A percentile compares a stretch with the other conserved stretches of the same genome.
These are phyloP conservation scores for Barnardius zonarius DNA, from an alignment of 2,113 vertebrate species.

Conservation along the genomic window DNA sequence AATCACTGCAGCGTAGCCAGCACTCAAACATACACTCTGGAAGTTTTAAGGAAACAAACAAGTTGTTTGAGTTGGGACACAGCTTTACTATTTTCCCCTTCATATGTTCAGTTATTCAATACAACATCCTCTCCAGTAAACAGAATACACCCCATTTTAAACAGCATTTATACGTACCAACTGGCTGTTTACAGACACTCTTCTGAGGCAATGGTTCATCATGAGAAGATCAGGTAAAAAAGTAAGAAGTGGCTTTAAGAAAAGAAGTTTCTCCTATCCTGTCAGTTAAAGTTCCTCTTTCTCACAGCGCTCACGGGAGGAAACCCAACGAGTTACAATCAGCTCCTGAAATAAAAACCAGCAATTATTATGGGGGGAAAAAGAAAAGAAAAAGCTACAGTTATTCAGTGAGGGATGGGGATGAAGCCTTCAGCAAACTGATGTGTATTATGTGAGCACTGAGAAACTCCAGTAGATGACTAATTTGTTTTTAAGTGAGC, in stretches of 20 bases:
- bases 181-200: background rate
- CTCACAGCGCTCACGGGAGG: conserved; percentile 88
- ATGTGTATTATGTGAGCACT: background rate
- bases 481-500: background rate
- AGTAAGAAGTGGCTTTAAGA: background rate
- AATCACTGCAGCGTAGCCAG: background rate
- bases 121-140: background rate
- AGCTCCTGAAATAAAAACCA: conserved; percentile 79
- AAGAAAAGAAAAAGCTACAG: background rate
- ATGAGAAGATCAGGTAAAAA: background rate
- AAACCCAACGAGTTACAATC: conserved; percentile 89
- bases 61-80: background rate
- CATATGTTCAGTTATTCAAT: background rate
- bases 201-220: background rate
- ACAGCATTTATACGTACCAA: background rate
- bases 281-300: conserved; percentile 81
- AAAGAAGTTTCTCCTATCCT: background rate
- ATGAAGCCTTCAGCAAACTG: background rate
- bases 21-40: background rate
- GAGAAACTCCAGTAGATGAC: background rate
- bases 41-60: background rate
- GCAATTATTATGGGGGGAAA: background rate
- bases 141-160: background rate
- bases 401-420: background rate
- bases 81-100: background rate